phyloP scores from a whole-genome alignment of 92 coral and sea anemone species.

The Montipora capitata region DNA sequence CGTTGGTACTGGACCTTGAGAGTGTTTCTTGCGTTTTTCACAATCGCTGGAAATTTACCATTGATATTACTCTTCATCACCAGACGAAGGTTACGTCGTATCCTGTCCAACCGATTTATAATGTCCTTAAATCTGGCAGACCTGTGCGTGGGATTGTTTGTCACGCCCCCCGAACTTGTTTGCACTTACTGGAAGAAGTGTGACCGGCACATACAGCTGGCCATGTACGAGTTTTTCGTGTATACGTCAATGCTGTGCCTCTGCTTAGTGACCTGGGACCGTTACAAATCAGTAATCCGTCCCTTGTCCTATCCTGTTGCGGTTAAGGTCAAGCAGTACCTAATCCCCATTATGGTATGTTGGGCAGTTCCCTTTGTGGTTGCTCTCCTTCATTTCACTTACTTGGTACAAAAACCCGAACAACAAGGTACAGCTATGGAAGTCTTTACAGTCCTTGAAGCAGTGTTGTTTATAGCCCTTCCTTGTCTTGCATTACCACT shows the following conservation, averaged over 20 bases:
- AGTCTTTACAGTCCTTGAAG: slow-evolving; percentile 26
- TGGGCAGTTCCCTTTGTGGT: slow-evolving; percentile 39
- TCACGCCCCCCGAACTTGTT: slow-evolving; percentile 40
- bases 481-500: slow-evolving; percentile 50
- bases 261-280: slow-evolving; percentile 55
- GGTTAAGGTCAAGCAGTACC: slow-evolving; percentile 25
- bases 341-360: slow-evolving; percentile 19
- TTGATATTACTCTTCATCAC: slow-evolving; percentile 32
- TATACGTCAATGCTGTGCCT: slow-evolving; percentile 49
- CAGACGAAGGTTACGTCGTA: slow-evolving; percentile 46
- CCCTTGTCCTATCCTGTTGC: slow-evolving; percentile 50
- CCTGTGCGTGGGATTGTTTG: slow-evolving; percentile 50
- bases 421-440: slow-evolving; percentile 14
- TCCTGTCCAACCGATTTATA: slow-evolving; percentile 54
- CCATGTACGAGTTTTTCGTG: slow-evolving; percentile 61
- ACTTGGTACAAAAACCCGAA: slow-evolving; percentile 6
- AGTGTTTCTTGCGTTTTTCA: slow-evolving; percentile 32
- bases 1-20: slow-evolving; percentile 59
- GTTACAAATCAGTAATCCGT: slow-evolving; percentile 47
- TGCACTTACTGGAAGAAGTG: slow-evolving; percentile 37
- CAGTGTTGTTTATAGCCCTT: slow-evolving; percentile 32
- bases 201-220: slow-evolving; percentile 28
- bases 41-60: slow-evolving; percentile 43
- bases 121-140: slow-evolving; percentile 47
- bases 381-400: slow-evolving; percentile 52